phyloP scores from a whole-genome alignment of 2,888 invertebrate genomes.

The Phragmatobia fuliginosa region DNA sequence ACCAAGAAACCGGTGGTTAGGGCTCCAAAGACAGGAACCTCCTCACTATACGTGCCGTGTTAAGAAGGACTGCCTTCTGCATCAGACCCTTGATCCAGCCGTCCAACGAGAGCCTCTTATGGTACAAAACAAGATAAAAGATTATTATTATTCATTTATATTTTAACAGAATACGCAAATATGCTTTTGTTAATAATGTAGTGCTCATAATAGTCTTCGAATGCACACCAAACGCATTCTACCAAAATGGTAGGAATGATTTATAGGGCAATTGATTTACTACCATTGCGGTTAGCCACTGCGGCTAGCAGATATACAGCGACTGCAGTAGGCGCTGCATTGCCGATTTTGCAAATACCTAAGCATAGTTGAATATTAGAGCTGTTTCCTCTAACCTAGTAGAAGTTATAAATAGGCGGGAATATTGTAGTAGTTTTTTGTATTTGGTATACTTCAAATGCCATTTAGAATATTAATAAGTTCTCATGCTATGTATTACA shows the following conservation, averaged over 20 bases:
- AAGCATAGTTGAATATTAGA: background rate
- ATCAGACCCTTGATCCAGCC: too few relatives aligned
- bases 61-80: too few relatives aligned
- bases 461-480: too few relatives aligned
- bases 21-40: too few relatives aligned
- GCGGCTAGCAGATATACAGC: background rate
- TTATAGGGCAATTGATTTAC: conserved; percentile 3
- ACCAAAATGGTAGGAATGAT: conserved; percentile 1
- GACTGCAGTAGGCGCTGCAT: conserved; percentile 3
- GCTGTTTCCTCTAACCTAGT: background rate
- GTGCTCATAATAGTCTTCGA: background rate
- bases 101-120: too few relatives aligned
- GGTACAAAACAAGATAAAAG: too few relatives aligned
- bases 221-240: background rate
- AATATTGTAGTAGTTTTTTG: background rate
- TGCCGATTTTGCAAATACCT: background rate
- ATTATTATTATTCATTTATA: background rate
- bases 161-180: too few relatives aligned
- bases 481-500: too few relatives aligned
- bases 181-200: background rate
- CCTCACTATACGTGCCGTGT: too few relatives aligned
- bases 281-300: conserved; percentile 3
- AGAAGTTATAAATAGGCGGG: background rate
- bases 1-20: too few relatives aligned
- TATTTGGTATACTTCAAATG: background rate